These are phyloP conservation scores for Acyrthosiphon pisum DNA, from an alignment of 1,140 invertebrate species.

Conservation along the genomic window DNA sequence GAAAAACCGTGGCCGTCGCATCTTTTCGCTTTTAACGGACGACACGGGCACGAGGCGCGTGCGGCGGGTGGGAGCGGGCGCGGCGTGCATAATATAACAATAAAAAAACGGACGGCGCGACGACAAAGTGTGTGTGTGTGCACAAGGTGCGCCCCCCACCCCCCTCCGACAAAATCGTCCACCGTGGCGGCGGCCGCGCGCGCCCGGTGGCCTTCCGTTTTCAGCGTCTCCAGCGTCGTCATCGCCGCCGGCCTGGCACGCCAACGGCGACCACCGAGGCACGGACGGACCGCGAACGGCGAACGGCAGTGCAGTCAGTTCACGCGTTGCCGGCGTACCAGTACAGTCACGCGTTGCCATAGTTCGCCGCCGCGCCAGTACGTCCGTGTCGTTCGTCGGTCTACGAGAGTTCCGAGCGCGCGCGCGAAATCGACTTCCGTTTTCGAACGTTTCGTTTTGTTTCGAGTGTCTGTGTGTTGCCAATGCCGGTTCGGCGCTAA, in stretches of 20 bases:
- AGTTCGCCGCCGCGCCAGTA: not conserved
- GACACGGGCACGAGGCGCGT: not conserved
- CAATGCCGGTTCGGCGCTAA: not conserved
- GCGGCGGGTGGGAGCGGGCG: not conserved
- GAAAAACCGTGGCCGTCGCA: not conserved
- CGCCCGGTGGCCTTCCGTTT: constrained; percentile 51
- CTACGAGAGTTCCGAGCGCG: not conserved
- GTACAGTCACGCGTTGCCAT: not conserved
- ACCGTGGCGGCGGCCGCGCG: not conserved
- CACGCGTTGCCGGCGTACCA: constrained; percentile 45
- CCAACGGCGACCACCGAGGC: not conserved
- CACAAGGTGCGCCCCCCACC: constrained; percentile 35
- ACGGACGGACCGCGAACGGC: not conserved
- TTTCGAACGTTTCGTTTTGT: not conserved
- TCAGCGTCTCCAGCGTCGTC: constrained; percentile 2
- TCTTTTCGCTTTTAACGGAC: constrained; percentile 22
- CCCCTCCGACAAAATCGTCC: not conserved
- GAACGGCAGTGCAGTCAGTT: constrained; percentile 12
- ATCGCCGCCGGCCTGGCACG: not conserved
- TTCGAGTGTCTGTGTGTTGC: not conserved
- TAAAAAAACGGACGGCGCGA: constrained; percentile 27
- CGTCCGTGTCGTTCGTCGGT: not conserved
- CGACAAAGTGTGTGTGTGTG: constrained; percentile 40
- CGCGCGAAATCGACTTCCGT: not conserved
- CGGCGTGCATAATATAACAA: constrained; percentile 26